Evolutionary conservation across 2,888 invertebrate species (phyloP).

Genomic region (Globia sparganii): DNA sequence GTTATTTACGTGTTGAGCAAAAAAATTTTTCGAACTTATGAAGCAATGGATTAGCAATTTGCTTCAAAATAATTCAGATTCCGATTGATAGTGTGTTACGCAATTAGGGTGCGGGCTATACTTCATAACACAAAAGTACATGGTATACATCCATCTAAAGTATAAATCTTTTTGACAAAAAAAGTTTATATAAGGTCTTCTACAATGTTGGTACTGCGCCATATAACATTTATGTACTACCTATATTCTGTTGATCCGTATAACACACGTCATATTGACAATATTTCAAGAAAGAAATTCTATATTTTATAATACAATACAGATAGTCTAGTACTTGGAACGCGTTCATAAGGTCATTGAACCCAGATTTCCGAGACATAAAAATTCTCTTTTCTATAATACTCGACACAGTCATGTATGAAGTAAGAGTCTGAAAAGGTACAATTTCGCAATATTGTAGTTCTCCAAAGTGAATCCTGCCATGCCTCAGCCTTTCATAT

Average conservation of each 20-base stretch:
- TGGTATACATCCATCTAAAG: neutral
- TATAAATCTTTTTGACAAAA: neutral
- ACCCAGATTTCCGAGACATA: neutral
- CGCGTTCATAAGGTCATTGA: neutral
- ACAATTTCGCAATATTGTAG: neutral
- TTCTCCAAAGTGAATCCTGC: neutral
- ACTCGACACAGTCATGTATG: neutral
- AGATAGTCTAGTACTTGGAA: neutral
- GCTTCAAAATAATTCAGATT: no score
- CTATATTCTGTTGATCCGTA: neutral
- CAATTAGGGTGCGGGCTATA: no score
- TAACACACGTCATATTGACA: neutral
- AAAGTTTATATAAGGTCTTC: neutral
- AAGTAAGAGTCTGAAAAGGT: neutral
- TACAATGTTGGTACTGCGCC: constrained; percentile 16
- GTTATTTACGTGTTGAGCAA: no score
- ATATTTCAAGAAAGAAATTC: neutral
- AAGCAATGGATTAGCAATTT: no score
- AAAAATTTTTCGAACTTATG: no score
- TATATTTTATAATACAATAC: neutral
- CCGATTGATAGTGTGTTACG: no score
- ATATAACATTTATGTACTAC: neutral
- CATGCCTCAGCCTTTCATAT: neutral
- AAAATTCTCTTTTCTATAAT: neutral
- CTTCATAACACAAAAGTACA: constrained; percentile 12